Conservation (phyloP, 2,113 vertebrate species). For the Oncorhynchus kisutch region DNA sequence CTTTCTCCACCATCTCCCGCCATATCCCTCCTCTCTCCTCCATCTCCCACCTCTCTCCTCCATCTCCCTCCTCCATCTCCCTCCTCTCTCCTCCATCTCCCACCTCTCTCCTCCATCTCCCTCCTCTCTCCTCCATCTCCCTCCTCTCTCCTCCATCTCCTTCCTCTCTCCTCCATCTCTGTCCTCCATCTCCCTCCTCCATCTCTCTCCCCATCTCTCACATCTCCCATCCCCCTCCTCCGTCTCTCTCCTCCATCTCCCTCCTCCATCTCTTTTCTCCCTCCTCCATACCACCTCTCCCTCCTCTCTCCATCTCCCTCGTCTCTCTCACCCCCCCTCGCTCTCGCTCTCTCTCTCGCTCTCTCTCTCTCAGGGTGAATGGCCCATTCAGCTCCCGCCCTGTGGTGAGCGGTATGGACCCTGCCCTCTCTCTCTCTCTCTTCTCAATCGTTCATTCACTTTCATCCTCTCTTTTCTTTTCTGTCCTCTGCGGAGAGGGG, state of each 20-base stretch:
- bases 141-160: no score
- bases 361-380: conserved; percentile 34
- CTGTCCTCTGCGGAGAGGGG: conserved; percentile 63
- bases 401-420: conserved; percentile 55
- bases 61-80: no score
- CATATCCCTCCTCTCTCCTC: no score
- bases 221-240: not conserved
- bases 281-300: conserved; percentile 4
- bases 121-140: no score
- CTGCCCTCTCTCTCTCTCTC: conserved; percentile 40
- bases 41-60: no score
- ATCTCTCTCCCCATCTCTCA: no score
- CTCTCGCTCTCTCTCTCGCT: not conserved
- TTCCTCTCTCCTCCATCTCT: no score
- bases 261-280: not conserved
- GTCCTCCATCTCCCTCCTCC: no score
- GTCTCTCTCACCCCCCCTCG: not conserved
- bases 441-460: conserved; percentile 52
- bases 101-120: no score
- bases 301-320: not conserved
- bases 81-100: no score
- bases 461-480: conserved; percentile 82
- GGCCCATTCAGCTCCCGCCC: conserved; percentile 53
- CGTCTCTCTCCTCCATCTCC: no score
- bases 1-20: no score